Evolutionary conservation across 2,888 invertebrate species (phyloP), one percentile per base, ranked within the genome.

Genomic region (Brenthis daphne): DNA sequence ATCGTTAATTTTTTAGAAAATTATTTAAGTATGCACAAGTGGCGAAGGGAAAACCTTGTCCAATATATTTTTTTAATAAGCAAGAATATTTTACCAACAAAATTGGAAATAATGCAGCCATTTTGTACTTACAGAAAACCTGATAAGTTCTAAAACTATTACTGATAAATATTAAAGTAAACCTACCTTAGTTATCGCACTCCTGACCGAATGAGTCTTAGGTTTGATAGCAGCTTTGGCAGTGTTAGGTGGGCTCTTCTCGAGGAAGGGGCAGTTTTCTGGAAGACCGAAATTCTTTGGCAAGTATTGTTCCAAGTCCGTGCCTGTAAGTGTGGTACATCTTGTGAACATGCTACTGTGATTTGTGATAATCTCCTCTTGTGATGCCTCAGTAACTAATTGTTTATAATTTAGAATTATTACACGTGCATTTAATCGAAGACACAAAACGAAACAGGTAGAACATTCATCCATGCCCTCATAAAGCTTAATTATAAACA

Each of bases 211-310:
- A 14, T 82, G 84, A 33, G 79, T 76, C 74, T 91, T 94, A 67
- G 85, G 84, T 77, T 87, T 93, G 54, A 80, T 89, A 76, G 82
- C 82, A 71, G 82, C 83, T 79, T 84, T 93, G 75, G 87, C 90
- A 56, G 92, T 87, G 68, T 85, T 74, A 20, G 93, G 92, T 12
- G 94, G 93, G 77, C 88, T 89, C 83, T 92, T 93, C 82, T 93
- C 92, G 74, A 89, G 78, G 81, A 90, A 90, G 43, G 92, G 90
- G 79, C 89, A 93, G 82, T 89, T 87, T 77, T 94, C 90, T 71
- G 94, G 94, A 74, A 94, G 87, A 75, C 94, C 94, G 84, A 93
- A 94, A 84, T 94, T 94, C 87, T 94, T 94, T 81, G 94, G 94
- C 86, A 94, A 86, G 84, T 93, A 94, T 80, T 94, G 92, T 79